Conservation (phyloP, 2,797 vertebrate genomes). For the Leuciscus waleckii region DNA sequence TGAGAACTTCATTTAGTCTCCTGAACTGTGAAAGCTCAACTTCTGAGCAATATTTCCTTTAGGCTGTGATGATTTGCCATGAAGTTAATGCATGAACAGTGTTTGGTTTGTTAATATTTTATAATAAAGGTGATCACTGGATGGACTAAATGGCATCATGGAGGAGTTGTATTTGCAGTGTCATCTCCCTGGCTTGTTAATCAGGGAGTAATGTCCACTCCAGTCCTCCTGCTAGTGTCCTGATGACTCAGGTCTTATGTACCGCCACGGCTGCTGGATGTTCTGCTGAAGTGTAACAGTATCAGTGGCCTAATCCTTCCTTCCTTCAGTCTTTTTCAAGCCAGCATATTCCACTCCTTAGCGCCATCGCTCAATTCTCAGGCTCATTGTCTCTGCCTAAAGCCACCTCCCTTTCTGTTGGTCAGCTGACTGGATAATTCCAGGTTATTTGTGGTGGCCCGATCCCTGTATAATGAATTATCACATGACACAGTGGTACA, state of each 20-base stretch:
- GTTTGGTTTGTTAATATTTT: slow-evolving; percentile 26
- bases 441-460: slow-evolving; percentile 64
- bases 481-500: slow-evolving; percentile 61
- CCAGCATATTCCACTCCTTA: background rate
- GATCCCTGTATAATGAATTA: slow-evolving; percentile 68
- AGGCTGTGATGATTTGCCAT: background rate
- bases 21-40: background rate
- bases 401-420: slow-evolving; percentile 14
- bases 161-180: slow-evolving; percentile 35
- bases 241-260: slow-evolving; percentile 40
- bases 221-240: slow-evolving; percentile 2
- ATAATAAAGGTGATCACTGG: background rate
- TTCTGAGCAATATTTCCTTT: background rate
- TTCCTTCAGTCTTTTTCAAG: background rate
- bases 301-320: slow-evolving; percentile 31
- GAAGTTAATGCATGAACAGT: background rate
- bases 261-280: background rate
- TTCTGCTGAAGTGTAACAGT: slow-evolving; percentile 1
- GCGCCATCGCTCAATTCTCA: background rate
- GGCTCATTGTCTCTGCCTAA: slow-evolving; percentile 19
- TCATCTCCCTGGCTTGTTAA: slow-evolving; percentile 32
- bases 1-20: background rate
- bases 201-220: slow-evolving; percentile 20
- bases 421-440: slow-evolving; percentile 57
- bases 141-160: slow-evolving; percentile 31